phyloP scores from a whole-genome alignment of 2,113 vertebrate genomes.

The Pterocles burchelli region DNA sequence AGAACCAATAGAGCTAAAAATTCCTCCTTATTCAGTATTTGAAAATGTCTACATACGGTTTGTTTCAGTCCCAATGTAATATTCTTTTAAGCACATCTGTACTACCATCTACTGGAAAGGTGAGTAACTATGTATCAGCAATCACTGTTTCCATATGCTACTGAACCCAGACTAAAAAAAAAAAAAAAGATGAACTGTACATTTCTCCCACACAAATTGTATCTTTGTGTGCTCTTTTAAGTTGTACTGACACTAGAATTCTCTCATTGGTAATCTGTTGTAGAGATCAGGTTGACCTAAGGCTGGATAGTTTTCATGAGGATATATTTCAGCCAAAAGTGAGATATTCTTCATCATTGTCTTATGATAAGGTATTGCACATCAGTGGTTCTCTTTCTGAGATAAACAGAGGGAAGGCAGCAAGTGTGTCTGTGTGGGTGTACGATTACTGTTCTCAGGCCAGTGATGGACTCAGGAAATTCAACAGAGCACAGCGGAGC shows the following conservation, averaged over 20 bases:
- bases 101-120: constrained; percentile 81
- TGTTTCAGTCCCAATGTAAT: constrained; percentile 27
- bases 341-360: constrained; percentile 2
- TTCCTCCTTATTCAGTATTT: constrained; percentile 2
- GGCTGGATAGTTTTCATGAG: not conserved
- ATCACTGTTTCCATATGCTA: constrained; percentile 4
- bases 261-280: not conserved
- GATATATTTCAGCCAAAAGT: not conserved
- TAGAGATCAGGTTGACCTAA: not conserved
- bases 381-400: not conserved
- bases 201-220: not conserved
- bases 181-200: not conserved
- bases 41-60: not conserved
- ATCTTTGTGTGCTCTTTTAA: not conserved
- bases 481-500: not conserved
- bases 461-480: not conserved
- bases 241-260: not conserved
- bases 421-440: not conserved
- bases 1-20: constrained; percentile 5
- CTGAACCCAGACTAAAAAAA: not conserved
- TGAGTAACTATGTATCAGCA: constrained; percentile 66
- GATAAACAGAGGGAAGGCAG: not conserved
- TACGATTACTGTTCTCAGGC: not conserved
- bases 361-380: not conserved
- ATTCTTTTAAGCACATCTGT: constrained; percentile 75